Percentiles rank a stretch among this genome's conserved stretches.
phyloP scores from a whole-genome alignment of 2,797 vertebrate genomes.

The Chaetophractus vellerosus region DNA sequence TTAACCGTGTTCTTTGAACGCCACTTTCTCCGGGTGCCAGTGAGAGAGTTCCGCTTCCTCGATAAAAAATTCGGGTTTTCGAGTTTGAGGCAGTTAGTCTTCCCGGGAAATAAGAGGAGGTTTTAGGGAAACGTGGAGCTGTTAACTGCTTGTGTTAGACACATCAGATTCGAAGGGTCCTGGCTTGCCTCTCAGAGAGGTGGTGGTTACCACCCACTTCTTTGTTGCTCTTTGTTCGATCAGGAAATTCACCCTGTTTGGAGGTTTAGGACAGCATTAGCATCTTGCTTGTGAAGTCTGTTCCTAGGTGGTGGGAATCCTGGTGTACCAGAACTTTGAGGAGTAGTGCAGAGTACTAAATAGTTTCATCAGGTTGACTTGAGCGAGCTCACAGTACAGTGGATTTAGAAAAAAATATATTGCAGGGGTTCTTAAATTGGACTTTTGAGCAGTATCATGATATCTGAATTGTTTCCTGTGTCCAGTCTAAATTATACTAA shows the following conservation, averaged over 20 bases:
- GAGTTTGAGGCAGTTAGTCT: background rate
- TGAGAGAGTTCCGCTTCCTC: constrained; percentile 31
- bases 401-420: background rate
- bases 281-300: constrained; percentile 7
- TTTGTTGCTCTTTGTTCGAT: constrained; percentile 90
- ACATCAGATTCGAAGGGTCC: constrained; percentile 65
- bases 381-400: background rate
- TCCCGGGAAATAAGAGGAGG: background rate
- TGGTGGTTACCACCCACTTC: constrained; percentile 88
- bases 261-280: constrained; percentile 71
- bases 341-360: constrained; percentile 30
- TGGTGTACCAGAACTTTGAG: constrained; percentile 57
- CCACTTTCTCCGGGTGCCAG: constrained; percentile 22
- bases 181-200: constrained; percentile 69
- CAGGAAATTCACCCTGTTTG: constrained; percentile 81
- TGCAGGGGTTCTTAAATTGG: background rate
- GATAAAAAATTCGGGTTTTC: background rate
- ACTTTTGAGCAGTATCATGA: background rate
- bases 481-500: background rate
- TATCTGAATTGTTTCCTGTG: background rate
- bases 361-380: background rate
- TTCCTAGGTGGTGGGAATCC: background rate
- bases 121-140: background rate
- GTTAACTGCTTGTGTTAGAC: background rate
- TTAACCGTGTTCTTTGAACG: constrained; percentile 51